Evolutionary conservation across 2,797 vertebrate species (phyloP).

Genomic region (Tapera naevia): DNA sequence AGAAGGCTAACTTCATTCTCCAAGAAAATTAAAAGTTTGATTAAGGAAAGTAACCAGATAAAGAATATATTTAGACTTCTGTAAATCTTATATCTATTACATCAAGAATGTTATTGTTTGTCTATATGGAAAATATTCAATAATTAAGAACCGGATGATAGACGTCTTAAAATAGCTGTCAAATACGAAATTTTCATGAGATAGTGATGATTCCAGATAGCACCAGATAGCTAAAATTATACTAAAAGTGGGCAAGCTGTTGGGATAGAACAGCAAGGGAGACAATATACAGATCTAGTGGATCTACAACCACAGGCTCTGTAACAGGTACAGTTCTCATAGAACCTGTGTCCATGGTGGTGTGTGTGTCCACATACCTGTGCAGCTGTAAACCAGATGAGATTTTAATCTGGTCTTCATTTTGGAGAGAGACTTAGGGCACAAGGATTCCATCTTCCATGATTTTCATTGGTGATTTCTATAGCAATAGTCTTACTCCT

Average conservation of each 20-base stretch:
- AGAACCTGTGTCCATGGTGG: too few species aligned
- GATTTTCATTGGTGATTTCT: background rate
- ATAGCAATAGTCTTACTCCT: background rate
- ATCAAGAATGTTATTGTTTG: background rate
- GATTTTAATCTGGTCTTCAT: background rate
- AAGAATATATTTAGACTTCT: background rate
- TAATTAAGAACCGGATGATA: background rate
- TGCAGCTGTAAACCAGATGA: background rate
- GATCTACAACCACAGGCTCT: background rate
- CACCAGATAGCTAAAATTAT: background rate
- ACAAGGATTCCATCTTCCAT: background rate
- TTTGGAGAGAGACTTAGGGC: background rate
- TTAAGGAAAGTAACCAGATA: background rate
- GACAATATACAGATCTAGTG: fast-evolving
- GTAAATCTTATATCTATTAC: background rate
- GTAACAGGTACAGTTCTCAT: background rate
- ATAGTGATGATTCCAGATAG: background rate
- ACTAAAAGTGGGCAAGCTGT: background rate
- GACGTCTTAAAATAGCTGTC: background rate
- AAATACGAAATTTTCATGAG: background rate
- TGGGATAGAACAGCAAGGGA: too few species aligned
- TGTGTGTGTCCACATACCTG: background rate
- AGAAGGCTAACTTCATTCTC: background rate
- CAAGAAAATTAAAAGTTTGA: background rate
- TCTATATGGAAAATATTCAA: background rate